These are phyloP conservation scores for Zygogramma bicolorata DNA, from an alignment of 2,888 invertebrate genomes.

Conservation along the genomic window DNA sequence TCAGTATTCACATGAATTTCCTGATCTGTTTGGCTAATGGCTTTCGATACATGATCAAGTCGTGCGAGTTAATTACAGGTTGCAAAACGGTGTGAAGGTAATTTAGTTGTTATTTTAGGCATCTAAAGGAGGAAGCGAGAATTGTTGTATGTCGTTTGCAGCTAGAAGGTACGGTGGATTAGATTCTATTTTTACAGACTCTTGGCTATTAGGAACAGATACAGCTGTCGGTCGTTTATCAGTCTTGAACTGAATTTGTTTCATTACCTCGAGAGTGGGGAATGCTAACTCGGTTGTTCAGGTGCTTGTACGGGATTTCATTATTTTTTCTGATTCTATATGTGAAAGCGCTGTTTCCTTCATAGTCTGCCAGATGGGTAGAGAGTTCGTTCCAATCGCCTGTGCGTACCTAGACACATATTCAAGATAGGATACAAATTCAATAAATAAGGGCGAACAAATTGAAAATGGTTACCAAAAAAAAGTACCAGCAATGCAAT, in stretches of 20 bases:
- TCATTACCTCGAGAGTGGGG: constrained; percentile 20
- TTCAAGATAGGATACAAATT: too few relatives aligned
- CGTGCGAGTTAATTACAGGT: constrained; percentile 36
- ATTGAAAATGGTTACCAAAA: too few relatives aligned
- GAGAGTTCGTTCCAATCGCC: too few relatives aligned
- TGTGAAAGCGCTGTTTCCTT: too few relatives aligned
- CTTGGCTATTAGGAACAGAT: constrained; percentile 49
- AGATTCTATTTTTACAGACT: constrained; percentile 49
- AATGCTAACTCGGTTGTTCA: not conserved
- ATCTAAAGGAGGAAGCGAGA: constrained; percentile 52
- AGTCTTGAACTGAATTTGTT: constrained; percentile 46
- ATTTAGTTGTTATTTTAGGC: constrained; percentile 48
- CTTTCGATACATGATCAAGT: constrained; percentile 24
- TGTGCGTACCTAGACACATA: too few relatives aligned
- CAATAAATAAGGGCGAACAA: too few relatives aligned
- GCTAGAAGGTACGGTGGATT: constrained; percentile 38
- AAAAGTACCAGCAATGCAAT: too few relatives aligned
- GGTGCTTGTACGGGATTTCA: not conserved
- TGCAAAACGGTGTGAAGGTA: constrained; percentile 40
- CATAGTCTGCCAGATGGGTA: too few relatives aligned
- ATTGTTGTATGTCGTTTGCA: constrained; percentile 44
- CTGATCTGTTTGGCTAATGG: constrained; percentile 8
- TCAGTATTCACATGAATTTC: too few relatives aligned
- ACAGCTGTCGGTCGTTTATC: constrained; percentile 58
- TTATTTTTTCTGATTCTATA: too few relatives aligned